Evolutionary conservation across 1,140 invertebrate species (phyloP).

Genomic region (Diorhabda sublineata): DNA sequence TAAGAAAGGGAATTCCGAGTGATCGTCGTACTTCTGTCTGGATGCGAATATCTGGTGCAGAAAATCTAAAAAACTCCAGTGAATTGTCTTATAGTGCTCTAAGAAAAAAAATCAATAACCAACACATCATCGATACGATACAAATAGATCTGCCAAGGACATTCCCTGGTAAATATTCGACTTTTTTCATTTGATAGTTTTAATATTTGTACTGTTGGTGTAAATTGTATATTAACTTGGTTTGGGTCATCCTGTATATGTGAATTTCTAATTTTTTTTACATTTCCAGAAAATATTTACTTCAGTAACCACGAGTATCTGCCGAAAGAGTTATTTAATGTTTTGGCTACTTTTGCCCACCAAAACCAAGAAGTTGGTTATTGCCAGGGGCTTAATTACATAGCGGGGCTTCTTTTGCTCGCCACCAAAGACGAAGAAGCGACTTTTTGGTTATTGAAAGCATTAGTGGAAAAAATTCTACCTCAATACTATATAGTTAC

Average conservation of each 20-base stretch:
- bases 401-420: conserved; percentile 79
- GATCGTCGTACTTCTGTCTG: conserved; percentile 66
- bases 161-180: conserved; percentile 55
- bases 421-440: conserved; percentile 85
- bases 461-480: conserved; percentile 78
- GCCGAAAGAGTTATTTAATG: conserved; percentile 74
- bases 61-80: conserved; percentile 60
- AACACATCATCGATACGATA: conserved; percentile 70
- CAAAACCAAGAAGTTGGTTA: conserved; percentile 84
- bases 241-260: no score
- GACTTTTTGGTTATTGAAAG: conserved; percentile 87
- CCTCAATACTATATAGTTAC: conserved; percentile 80
- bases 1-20: conserved; percentile 87
- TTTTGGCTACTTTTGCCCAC: conserved; percentile 84
- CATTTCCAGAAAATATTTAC: conserved; percentile 82
- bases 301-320: conserved; percentile 69
- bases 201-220: neutral
- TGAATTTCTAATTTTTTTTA: neutral
- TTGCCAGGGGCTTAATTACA: conserved; percentile 91
- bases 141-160: conserved; percentile 82
- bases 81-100: conserved; percentile 69
- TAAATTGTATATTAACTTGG: no score
- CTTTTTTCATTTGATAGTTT: neutral
- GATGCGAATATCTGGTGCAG: conserved; percentile 78
- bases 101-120: conserved; percentile 60